phyloP scores from a whole-genome alignment of 2,113 vertebrate species.

The Percopsis transmontana region DNA sequence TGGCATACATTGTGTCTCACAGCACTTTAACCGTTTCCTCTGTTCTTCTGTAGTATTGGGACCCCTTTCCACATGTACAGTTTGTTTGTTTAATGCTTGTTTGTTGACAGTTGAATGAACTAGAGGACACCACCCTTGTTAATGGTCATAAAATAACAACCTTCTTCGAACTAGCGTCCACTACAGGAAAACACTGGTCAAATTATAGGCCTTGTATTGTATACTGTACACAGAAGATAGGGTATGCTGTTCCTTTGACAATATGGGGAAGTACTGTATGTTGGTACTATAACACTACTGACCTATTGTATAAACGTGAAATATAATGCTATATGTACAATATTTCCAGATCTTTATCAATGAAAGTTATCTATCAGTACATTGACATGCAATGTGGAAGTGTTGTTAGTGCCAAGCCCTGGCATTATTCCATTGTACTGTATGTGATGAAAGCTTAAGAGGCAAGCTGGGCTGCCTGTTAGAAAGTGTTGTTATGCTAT shows the following conservation, averaged over 20 bases:
- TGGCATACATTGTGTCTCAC: conserved; percentile 40
- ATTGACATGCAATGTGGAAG: conserved; percentile 17
- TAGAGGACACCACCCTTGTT: conserved; percentile 9
- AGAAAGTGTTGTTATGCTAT: conserved; percentile 34
- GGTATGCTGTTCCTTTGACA: conserved; percentile 36
- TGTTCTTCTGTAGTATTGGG: neutral
- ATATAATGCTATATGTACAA: conserved; percentile 26
- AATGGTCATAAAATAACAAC: conserved; percentile 34
- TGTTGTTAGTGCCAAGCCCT: conserved; percentile 6
- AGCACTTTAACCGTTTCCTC: conserved; percentile 57
- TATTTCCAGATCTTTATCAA: conserved; percentile 32
- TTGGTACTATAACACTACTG: conserved; percentile 21
- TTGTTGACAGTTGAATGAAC: conserved; percentile 37
- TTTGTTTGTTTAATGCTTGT: conserved; percentile 59
- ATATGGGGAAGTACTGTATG: conserved; percentile 62
- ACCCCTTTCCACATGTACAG: conserved; percentile 14
- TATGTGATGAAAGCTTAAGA: conserved; percentile 59
- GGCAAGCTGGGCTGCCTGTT: conserved; percentile 14
- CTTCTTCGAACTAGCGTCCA: neutral
- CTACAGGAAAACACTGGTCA: conserved; percentile 21
- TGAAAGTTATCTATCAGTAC: conserved; percentile 46
- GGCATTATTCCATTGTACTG: neutral
- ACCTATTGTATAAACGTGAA: conserved; percentile 34
- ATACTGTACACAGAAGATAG: neutral
- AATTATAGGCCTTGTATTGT: conserved; percentile 6